Percentiles rank a stretch among this genome's conserved stretches.
Evolutionary conservation across 2,797 vertebrate species (phyloP).

Genomic region (Micrastur ruficollis): DNA sequence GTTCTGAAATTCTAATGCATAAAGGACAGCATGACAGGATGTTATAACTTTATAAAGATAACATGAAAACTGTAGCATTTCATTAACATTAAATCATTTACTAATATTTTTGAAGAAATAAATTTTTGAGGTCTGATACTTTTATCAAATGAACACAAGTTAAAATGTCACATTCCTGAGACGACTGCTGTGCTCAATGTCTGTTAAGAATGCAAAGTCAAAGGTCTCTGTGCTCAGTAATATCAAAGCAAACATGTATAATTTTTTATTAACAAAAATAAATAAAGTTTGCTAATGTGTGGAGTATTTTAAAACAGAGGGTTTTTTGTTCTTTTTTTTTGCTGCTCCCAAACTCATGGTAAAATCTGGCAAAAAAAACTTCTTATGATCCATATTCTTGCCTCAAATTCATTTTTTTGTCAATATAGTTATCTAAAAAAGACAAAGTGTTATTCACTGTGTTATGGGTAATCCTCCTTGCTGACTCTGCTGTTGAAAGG

Average conservation of each 20-base stretch:
- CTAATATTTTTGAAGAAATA: conserved; percentile 64
- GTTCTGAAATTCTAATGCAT: conserved; percentile 70
- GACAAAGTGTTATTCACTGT: background rate
- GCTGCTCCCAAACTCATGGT: background rate
- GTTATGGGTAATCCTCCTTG: background rate
- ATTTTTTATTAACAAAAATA: background rate
- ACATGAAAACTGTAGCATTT: conserved; percentile 55
- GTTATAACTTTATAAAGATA: conserved; percentile 65
- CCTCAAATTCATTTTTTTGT: background rate
- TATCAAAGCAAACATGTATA: background rate
- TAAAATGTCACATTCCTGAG: conserved; percentile 54
- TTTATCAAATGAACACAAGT: conserved; percentile 52
- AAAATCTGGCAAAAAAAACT: background rate
- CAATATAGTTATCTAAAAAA: background rate
- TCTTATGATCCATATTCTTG: background rate
- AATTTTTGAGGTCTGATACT: conserved; percentile 37
- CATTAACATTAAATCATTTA: conserved; percentile 69
- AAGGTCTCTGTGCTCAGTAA: background rate
- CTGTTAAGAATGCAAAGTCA: conserved; percentile 41
- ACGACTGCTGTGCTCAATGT: conserved; percentile 17
- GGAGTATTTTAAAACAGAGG: background rate
- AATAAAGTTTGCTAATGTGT: background rate
- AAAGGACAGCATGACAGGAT: conserved; percentile 69
- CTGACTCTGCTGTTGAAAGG: background rate
- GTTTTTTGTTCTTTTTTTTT: background rate